Evolutionary conservation across 1,140 invertebrate species (phyloP).

Genomic region (Trissolcus basalis): DNA sequence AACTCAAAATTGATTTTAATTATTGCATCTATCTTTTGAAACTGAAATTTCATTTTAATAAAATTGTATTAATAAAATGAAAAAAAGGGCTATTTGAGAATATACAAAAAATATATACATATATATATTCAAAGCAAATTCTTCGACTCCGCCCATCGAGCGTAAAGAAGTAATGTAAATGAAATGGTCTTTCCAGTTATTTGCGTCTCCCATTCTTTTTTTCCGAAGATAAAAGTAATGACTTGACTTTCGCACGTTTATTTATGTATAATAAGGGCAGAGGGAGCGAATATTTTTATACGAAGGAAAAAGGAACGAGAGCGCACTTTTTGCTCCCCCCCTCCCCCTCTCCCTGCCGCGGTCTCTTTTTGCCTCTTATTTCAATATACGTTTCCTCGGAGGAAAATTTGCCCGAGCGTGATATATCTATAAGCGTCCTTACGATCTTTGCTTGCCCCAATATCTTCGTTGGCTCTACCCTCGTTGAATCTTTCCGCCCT

Average conservation of each 20-base stretch:
- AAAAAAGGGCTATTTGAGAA: too few relatives aligned
- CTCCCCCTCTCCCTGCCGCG: not conserved
- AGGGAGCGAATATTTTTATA: constrained; percentile 2
- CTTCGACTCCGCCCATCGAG: too few relatives aligned
- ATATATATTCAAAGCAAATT: too few relatives aligned
- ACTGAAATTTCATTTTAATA: too few relatives aligned
- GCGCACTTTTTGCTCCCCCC: not conserved
- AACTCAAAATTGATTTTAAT: too few relatives aligned
- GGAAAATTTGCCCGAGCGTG: constrained; percentile 54
- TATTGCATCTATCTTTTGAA: too few relatives aligned
- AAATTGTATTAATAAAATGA: too few relatives aligned
- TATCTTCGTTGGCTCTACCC: constrained; percentile 58
- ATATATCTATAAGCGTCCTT: constrained; percentile 62
- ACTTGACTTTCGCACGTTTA: constrained; percentile 23
- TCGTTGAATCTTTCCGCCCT: constrained; percentile 56
- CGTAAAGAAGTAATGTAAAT: too few relatives aligned
- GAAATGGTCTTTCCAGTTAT: too few relatives aligned
- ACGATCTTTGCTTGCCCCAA: constrained; percentile 64
- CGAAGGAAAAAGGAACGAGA: constrained; percentile 23
- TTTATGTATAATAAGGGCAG: constrained; percentile 53
- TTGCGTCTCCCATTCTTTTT: not conserved
- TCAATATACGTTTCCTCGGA: constrained; percentile 55
- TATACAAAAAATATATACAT: too few relatives aligned
- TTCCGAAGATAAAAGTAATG: constrained; percentile 4
- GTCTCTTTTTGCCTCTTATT: constrained; percentile 23